These are phyloP conservation scores for Periphyllus acericola DNA, from an alignment of 2,888 invertebrate species.

Conservation along the genomic window DNA sequence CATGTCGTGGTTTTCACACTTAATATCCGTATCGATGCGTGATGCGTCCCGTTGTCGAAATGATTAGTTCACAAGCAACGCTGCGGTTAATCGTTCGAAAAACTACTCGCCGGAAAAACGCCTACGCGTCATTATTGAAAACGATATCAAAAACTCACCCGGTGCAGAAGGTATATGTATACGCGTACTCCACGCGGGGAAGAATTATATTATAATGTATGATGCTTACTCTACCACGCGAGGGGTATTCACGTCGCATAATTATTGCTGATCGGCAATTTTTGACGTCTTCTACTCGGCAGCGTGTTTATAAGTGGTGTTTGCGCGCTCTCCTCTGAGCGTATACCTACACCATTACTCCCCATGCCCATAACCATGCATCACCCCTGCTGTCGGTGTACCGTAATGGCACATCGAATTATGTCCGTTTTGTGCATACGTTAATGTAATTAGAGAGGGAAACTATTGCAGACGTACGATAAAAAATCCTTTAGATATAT, in stretches of 20 bases:
- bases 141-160: not conserved
- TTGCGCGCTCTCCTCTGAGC: not conserved
- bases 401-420: not conserved
- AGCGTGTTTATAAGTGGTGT: not conserved
- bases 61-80: not conserved
- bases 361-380: not conserved
- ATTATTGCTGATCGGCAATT: slow-evolving; percentile 43
- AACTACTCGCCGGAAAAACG: not conserved
- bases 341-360: not conserved
- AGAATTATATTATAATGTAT: not conserved
- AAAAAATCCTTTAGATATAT: not conserved
- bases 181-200: not conserved
- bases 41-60: not conserved
- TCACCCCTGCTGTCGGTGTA: not conserved
- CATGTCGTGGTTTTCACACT: not conserved
- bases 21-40: not conserved
- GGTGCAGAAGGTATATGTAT: not conserved
- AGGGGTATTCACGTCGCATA: not conserved
- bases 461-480: not conserved
- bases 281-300: not conserved
- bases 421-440: not conserved
- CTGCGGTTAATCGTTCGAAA: slow-evolving; percentile 9
- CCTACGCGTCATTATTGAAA: not conserved
- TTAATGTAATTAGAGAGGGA: not conserved
- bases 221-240: not conserved